Conservation (phyloP, 2,113 vertebrate genomes). For the Onychostruthus taczanowskii region DNA sequence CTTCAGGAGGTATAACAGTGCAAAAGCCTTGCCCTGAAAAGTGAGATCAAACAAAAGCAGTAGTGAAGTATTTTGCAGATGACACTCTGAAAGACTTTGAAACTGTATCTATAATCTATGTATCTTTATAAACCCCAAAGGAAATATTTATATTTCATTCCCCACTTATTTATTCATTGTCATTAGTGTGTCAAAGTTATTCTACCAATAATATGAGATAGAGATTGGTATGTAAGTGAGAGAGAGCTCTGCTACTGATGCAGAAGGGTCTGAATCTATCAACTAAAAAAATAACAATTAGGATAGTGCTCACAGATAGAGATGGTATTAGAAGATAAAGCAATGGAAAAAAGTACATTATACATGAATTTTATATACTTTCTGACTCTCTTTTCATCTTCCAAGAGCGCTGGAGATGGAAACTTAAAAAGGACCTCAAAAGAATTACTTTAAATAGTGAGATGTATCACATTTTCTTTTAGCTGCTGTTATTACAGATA, state of each 20-base stretch:
- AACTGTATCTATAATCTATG: not conserved
- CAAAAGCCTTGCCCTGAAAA: not conserved
- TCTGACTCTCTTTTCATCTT: not conserved
- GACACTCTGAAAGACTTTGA: not conserved
- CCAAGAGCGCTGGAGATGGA: not conserved
- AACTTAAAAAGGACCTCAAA: not conserved
- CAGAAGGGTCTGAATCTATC: not conserved
- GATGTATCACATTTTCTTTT: not conserved
- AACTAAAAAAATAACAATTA: conserved; percentile 27
- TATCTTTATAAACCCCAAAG: not conserved
- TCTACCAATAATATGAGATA: not conserved
- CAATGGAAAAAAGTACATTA: not conserved
- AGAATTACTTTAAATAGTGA: not conserved
- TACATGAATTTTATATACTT: not conserved
- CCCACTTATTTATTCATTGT: not conserved
- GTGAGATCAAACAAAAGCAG: not conserved
- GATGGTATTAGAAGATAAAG: not conserved
- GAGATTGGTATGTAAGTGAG: not conserved
- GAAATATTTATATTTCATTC: conserved; percentile 25
- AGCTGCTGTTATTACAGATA: not conserved
- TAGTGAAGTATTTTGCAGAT: not conserved
- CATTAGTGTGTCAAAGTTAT: conserved; percentile 13
- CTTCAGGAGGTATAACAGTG: not conserved
- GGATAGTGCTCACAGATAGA: not conserved
- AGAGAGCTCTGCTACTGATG: not conserved